Evolutionary conservation across 2,113 vertebrate species (phyloP), one percentile per base, ranked within the genome.

Genomic region (Oryzias woworae): DNA sequence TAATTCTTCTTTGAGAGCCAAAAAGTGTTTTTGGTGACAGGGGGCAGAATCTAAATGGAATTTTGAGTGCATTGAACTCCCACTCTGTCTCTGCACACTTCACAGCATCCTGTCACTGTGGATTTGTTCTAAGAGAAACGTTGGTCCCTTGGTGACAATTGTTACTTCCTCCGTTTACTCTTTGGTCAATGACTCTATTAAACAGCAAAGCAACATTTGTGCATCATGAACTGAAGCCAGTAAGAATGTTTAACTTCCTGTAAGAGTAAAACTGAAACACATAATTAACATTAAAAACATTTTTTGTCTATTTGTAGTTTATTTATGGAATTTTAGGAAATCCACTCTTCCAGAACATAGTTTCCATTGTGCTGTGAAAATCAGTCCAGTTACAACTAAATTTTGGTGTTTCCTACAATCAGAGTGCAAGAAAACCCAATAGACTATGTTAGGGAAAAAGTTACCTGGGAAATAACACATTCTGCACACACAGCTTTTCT

Each of bases 1-100:
- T 90, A 81, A 92, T 88, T 65, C 55, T 82, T 82, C 50, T 84
- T 80, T 86, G 83, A 83, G 71, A 85, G 83, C 86, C 71, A 71
- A 75, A 65, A 83, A 89, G 81, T 78, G 79, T 89, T 85, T 82
- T 77, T 17, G 50, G 80, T 82, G 78, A 72, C 67, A 52, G 24
- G 71, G 65, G 79, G 52, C 48, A 75, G 84, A 84, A 79, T 82
- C 77, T 75, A 79, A 88, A 88, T 88, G 83, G 85, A 45, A 74
- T 66, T 87, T 48, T 71, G 62, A 85, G 88, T 85, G 80, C 66
- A 44, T 61, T 41, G 47, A 47, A 41, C 45, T 70, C 50, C 71
- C 53, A 4, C 22, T 71, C 65, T 62, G 36, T 17, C 71, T 48
- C 47, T 51, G 69, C 79, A 73, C 79, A 75, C 85, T 83, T 51